Base-by-base conservation (phyloP, 2,888 invertebrate species). In the Caenorhabditis sp. region DNA sequence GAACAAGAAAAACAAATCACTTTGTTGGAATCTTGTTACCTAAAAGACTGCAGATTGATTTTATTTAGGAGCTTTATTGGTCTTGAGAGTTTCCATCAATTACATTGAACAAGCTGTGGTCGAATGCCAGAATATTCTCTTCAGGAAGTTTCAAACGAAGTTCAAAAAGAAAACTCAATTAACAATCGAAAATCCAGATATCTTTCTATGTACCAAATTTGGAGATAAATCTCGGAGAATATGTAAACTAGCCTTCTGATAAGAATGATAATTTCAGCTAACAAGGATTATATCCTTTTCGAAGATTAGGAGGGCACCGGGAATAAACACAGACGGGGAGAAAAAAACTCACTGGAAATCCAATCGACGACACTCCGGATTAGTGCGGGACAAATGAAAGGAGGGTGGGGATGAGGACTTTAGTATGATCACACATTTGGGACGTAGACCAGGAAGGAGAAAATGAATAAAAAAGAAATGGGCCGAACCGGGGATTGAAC, bases 401-500 rank as follows among this genome's bases (percentile, higher is more conserved):
- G 64, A 31, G 59, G 64, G 47, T 81, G 81, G 81, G 81, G 26
- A 54, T 28, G 28, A 28, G 16, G 56, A 28, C 26, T 56, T 56
- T 56, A 28, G 56, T 56, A 28, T 56, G 26, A 28, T 26, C 56
- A 56, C 26, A 56, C 26, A 56, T 56, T 54, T 54, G 54, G 7
- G 28, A 56, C 19, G 19, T 19, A 47, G 47, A 19, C 19, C 1
- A 47, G 19, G 7, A 19, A 19, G 47, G 19, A 47, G 5, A 47
- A 14, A n/a, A 28, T 28, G 28, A 28, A 14, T 10, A 24, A 38
- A 54, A 73, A 76, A 73, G 26, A 51, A 66, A 63, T 85, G 85
- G 83, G 83, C 85, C 80, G 83, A 84, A 80, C 86, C 84, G 86
- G 86, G 88, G 86, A 87, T 89, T 86, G 90, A 90, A 87, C 89